These are phyloP conservation scores for Pelusios castaneus DNA, from an alignment of 2,113 vertebrate genomes.

Conservation along the genomic window DNA sequence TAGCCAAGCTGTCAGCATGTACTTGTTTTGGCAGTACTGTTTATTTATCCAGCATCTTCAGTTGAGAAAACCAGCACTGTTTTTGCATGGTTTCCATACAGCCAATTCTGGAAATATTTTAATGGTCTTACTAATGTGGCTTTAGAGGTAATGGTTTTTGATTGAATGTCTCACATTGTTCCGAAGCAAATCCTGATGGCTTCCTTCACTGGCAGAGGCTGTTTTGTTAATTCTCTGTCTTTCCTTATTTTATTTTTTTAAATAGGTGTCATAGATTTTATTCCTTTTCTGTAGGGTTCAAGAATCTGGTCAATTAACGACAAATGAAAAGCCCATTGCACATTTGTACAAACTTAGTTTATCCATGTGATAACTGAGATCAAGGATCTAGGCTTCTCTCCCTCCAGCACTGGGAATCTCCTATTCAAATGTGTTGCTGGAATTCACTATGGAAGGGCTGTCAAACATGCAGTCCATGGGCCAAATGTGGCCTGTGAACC, in stretches of 20 bases:
- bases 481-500: no score
- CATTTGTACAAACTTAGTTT: background rate
- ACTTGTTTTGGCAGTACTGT: constrained; percentile 48
- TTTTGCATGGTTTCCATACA: background rate
- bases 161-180: background rate
- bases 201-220: constrained; percentile 17
- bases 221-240: constrained; percentile 10
- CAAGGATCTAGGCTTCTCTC: background rate
- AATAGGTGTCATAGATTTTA: constrained; percentile 34
- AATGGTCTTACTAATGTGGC: background rate
- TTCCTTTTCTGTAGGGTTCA: background rate
- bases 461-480: no score
- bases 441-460: no score
- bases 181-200: constrained; percentile 6
- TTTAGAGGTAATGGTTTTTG: background rate
- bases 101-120: constrained; percentile 34
- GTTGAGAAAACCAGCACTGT: constrained; percentile 40
- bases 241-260: background rate
- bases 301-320: background rate
- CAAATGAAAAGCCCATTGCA: background rate
- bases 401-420: background rate
- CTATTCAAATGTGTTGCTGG: background rate
- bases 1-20: constrained; percentile 40
- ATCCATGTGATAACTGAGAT: background rate
- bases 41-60: constrained; percentile 60